phyloP scores from a whole-genome alignment of 2,888 invertebrate species.

The Drosophila mulleri region DNA sequence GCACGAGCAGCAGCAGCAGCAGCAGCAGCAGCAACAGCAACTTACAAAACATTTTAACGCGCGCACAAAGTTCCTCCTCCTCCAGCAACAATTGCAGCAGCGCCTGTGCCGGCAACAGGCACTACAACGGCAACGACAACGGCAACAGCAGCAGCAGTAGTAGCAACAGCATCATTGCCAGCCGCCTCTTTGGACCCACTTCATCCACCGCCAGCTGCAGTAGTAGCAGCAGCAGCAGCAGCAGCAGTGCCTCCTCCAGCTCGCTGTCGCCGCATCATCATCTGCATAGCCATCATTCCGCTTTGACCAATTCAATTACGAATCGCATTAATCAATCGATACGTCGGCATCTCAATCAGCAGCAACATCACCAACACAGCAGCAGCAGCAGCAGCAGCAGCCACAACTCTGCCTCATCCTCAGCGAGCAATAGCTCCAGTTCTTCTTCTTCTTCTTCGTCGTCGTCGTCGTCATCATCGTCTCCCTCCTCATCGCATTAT shows the following conservation, averaged over 20 bases:
- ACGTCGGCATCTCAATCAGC: conserved; percentile 82
- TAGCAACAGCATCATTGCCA: conserved; percentile 76
- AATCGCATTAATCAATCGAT: conserved; percentile 83
- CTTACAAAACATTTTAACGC: conserved; percentile 77
- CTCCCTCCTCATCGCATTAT: conserved; percentile 54
- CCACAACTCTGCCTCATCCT: conserved; percentile 33
- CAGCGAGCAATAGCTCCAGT: conserved; percentile 39
- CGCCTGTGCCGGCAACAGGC: conserved; percentile 74
- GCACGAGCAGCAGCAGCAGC: conserved; percentile 58
- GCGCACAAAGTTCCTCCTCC: conserved; percentile 70
- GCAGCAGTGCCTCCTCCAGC: conserved; percentile 35
- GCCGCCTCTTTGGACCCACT: conserved; percentile 75
- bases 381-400: conserved; percentile 37
- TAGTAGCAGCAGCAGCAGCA: conserved; percentile 36
- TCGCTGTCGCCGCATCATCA: conserved; percentile 54
- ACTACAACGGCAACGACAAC: conserved; percentile 73
- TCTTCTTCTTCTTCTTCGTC: conserved; percentile 28
- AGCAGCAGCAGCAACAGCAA: conserved; percentile 65
- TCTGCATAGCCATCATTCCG: conserved; percentile 70
- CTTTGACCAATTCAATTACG: conserved; percentile 82
- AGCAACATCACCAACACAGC: conserved; percentile 64
- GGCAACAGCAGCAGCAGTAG: conserved; percentile 20
- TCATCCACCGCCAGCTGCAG: conserved; percentile 52
- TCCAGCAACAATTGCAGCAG: conserved; percentile 71
- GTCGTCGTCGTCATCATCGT: conserved; percentile 12